Conservation (phyloP, 2,113 vertebrate genomes). For the Silurus glanis region DNA sequence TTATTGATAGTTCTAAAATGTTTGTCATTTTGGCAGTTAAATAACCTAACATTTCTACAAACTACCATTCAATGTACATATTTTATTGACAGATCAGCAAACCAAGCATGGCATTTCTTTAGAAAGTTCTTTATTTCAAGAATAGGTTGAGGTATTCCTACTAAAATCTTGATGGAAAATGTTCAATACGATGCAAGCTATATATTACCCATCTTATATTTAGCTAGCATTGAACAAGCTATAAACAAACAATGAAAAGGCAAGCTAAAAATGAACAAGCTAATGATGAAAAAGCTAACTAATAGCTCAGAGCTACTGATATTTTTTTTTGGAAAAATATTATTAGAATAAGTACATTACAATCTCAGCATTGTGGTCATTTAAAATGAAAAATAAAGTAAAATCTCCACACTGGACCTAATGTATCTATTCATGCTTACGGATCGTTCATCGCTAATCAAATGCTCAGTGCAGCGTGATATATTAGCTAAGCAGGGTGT, state of each 20-base stretch:
- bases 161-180: background rate
- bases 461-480: background rate
- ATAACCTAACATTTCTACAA: background rate
- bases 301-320: background rate
- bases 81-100: background rate
- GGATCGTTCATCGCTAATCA: background rate
- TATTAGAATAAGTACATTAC: too few species aligned
- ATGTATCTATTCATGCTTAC: background rate
- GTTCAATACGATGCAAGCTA: background rate
- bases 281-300: background rate
- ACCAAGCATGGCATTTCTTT: background rate
- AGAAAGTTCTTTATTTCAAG: background rate
- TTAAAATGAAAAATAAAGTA: background rate
- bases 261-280: background rate
- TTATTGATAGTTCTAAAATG: background rate
- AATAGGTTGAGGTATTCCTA: background rate
- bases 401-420: background rate
- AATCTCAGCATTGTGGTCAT: background rate
- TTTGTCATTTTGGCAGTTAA: background rate
- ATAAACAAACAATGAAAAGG: background rate
- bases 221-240: background rate
- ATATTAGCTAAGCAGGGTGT: background rate
- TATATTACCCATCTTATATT: background rate
- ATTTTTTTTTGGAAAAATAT: background rate
- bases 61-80: background rate